Conservation (phyloP, 2,888 invertebrate genomes). For the Venusia cambrica region DNA sequence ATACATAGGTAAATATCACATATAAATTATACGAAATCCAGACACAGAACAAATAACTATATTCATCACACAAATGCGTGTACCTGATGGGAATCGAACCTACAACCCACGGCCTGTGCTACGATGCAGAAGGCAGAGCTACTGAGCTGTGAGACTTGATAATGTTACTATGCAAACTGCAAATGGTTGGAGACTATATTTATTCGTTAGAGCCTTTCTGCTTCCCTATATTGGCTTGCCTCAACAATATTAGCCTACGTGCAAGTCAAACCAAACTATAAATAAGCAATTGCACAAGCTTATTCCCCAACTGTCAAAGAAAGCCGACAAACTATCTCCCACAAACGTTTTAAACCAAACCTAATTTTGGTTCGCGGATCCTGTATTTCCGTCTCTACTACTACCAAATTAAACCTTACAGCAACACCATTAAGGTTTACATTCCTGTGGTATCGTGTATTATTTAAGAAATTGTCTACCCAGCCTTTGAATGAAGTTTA, state of each 20-base stretch:
- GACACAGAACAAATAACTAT: too few relatives aligned
- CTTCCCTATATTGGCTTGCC: too few relatives aligned
- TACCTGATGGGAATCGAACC: too few relatives aligned
- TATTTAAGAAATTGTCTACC: constrained; percentile 14
- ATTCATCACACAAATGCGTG: too few relatives aligned
- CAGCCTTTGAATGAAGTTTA: constrained; percentile 21
- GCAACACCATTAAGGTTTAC: not conserved
- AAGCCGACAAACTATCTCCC: constrained; percentile 24
- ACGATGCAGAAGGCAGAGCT: too few relatives aligned
- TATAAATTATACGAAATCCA: too few relatives aligned
- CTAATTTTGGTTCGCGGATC: constrained; percentile 27
- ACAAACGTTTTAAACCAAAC: constrained; percentile 26
- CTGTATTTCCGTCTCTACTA: constrained; percentile 12
- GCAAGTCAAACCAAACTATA: too few relatives aligned
- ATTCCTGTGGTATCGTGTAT: constrained; percentile 1
- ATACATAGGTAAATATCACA: too few relatives aligned
- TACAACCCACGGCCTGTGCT: too few relatives aligned
- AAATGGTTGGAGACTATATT: too few relatives aligned
- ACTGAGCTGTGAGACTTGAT: constrained; percentile 5
- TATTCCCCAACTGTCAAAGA: constrained; percentile 32
- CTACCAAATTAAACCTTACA: constrained; percentile 9
- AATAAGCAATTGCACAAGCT: constrained; percentile 17
- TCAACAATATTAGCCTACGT: too few relatives aligned
- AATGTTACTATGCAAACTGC: not conserved
- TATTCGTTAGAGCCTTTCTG: too few relatives aligned